phyloP scores from a whole-genome alignment of 2,797 vertebrate species.

The Melanotaenia nigrans region DNA sequence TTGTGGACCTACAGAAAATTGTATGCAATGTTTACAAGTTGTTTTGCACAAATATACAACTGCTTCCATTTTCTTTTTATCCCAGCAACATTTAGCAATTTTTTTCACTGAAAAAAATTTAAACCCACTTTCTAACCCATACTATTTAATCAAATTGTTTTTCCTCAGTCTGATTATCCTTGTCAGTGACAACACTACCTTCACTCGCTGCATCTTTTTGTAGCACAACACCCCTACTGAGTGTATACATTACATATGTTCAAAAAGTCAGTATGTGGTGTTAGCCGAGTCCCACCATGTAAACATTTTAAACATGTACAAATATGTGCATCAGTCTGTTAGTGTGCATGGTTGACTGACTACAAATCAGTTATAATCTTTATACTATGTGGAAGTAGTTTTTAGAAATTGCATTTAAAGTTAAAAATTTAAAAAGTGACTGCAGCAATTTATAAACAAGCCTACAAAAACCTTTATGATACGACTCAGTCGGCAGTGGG shows the following conservation, averaged over 20 bases:
- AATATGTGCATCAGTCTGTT: conserved; percentile 7
- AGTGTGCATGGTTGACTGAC: background rate
- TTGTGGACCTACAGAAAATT: too few species aligned
- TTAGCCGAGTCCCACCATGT: conserved; percentile 13
- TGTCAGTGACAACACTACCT: background rate
- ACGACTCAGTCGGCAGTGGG: background rate
- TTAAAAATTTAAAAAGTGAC: background rate
- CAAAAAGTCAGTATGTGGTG: conserved; percentile 10
- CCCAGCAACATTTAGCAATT: background rate
- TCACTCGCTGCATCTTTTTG: conserved; percentile 3
- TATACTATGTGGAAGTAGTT: background rate
- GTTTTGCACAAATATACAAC: too few species aligned
- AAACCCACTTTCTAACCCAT: background rate
- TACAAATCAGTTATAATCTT: background rate
- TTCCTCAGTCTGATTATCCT: background rate
- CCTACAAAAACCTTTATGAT: background rate
- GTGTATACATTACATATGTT: conserved; percentile 23
- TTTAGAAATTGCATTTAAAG: background rate
- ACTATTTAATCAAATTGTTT: background rate
- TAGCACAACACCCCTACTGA: conserved; percentile 10
- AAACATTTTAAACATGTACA: conserved; percentile 19
- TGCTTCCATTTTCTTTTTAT: too few species aligned
- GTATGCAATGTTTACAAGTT: too few species aligned
- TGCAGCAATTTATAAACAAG: background rate
- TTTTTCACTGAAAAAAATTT: background rate